A percentile compares a stretch with the other conserved stretches of the same genome.
Evolutionary conservation across 2,797 vertebrate genomes (phyloP).

Genomic region (Merluccius polli): DNA sequence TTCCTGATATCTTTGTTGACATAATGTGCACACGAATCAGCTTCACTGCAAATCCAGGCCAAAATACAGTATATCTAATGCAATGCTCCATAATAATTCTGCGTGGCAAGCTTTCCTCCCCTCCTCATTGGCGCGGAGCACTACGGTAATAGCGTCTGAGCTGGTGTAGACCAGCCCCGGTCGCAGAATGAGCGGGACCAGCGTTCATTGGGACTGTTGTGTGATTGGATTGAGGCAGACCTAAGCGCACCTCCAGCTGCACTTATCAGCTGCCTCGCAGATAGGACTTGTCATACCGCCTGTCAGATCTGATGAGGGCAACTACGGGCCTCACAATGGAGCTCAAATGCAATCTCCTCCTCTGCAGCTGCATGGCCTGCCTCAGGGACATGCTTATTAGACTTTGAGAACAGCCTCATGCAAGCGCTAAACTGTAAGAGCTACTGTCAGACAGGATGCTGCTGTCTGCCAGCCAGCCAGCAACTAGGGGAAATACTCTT

Average conservation of each 20-base stretch:
- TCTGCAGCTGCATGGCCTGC: constrained; percentile 59
- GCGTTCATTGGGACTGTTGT: constrained; percentile 61
- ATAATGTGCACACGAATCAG: constrained; percentile 31
- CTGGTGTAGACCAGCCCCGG: constrained; percentile 40
- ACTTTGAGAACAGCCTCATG: constrained; percentile 73
- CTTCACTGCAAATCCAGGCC: constrained; percentile 22
- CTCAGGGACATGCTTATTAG: constrained; percentile 70
- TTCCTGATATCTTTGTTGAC: constrained; percentile 25
- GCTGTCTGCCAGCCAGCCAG: constrained; percentile 32
- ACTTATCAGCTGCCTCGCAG: constrained; percentile 76
- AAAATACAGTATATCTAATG: constrained; percentile 40
- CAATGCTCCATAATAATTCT: constrained; percentile 37
- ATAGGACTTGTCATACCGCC: constrained; percentile 75
- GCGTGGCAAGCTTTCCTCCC: constrained; percentile 44
- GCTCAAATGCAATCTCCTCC: constrained; percentile 75
- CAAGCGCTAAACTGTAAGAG: constrained; percentile 57
- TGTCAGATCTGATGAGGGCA: constrained; percentile 74
- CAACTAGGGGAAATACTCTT: constrained; percentile 32
- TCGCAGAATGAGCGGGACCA: constrained; percentile 26
- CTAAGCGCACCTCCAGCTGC: constrained; percentile 60
- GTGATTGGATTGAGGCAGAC: constrained; percentile 75
- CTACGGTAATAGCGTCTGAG: constrained; percentile 46
- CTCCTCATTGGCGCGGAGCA: constrained; percentile 30
- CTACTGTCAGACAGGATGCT: constrained; percentile 49
- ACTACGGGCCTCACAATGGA: constrained; percentile 67